phyloP scores from a whole-genome alignment of 2,113 vertebrate genomes.

The Parus major region DNA sequence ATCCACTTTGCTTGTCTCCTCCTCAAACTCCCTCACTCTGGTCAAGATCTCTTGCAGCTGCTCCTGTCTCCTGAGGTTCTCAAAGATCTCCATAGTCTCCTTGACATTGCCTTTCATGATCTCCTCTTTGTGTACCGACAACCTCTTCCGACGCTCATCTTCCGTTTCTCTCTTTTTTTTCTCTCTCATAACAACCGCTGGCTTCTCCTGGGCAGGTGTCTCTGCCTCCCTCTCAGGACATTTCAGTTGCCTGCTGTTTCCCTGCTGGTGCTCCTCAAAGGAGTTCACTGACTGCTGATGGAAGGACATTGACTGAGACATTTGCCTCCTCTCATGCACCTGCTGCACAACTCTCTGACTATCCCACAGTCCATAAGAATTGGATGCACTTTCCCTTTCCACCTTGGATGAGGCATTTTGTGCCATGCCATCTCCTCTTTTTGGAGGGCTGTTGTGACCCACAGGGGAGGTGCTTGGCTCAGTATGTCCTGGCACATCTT shows the following conservation, averaged over 20 bases:
- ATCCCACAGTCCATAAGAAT: not conserved
- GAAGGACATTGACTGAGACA: not conserved
- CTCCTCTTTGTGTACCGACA: constrained; percentile 89
- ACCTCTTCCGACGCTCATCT: constrained; percentile 80
- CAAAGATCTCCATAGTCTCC: constrained; percentile 82
- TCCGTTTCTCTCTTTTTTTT: constrained; percentile 81
- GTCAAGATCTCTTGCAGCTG: constrained; percentile 85
- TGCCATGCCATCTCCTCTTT: not conserved
- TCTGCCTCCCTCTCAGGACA: not conserved
- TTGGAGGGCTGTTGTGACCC: not conserved
- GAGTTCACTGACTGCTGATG: not conserved
- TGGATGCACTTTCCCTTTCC: constrained; percentile 29
- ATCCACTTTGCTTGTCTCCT: constrained; percentile 80
- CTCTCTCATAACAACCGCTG: constrained; percentile 76
- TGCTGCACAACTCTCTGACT: constrained; percentile 3
- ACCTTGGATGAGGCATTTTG: constrained; percentile 20
- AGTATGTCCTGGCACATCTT: constrained; percentile 44
- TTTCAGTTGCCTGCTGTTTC: not conserved
- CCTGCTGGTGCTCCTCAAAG: not conserved
- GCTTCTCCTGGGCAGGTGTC: constrained; percentile 1
- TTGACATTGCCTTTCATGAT: constrained; percentile 86
- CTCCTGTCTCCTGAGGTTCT: constrained; percentile 83
- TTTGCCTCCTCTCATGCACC: constrained; percentile 27
- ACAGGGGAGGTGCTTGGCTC: not conserved
- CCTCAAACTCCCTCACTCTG: constrained; percentile 84